Base-by-base conservation (phyloP, 1,140 invertebrate genomes). In the Wasmannia auropunctata region DNA sequence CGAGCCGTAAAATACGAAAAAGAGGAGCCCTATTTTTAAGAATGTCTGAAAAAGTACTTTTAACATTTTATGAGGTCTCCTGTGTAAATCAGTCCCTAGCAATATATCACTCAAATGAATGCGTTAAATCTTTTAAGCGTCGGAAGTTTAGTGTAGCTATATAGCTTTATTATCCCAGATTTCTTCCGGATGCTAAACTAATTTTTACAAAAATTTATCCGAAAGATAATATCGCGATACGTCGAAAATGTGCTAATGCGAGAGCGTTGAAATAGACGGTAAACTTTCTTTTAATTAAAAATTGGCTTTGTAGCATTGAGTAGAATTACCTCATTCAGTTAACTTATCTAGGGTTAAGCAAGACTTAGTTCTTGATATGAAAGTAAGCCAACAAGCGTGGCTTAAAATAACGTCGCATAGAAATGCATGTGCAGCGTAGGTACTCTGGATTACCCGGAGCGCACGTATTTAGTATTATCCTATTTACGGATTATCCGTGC, bases 401-500 rank as follows among this genome's bases (percentile, higher is more conserved):
- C 22, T 51, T 25, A 58, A 75, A 63, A 14, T 43, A 63, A 19
- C 19, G 14, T 34, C 43, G 16, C 54, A 65, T 3, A 37, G 31
- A 67, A 37, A 65, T 65, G 58, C 28, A 49, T 16, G 60, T 22
- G 22, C n/a, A 7, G 19, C n/a, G 10, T n/a, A n/a, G n/a, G n/a
- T 31, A 19, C 16, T 43, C 51, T n/a, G 22, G 25, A 67, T 80
- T 80, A 69, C 11, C 22, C 43, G n/a, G n/a, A n/a, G n/a, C n/a
- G n/a, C n/a, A n/a, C n/a, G 8, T 25, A 22, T 22, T 69, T 25
- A 7, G 3, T 62, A 65, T 77, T 63, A 77, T 77, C 58, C 37
- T 77, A 37, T 77, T 77, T 77, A 3, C 75, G 7, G 37, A 63
- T 77, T 77, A 77, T 77, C 58, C 25, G 19, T 28, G 70, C 22